These are phyloP conservation scores for Pseudorectes ferrugineus DNA, from an alignment of 2,113 vertebrate genomes.

Conservation along the genomic window DNA sequence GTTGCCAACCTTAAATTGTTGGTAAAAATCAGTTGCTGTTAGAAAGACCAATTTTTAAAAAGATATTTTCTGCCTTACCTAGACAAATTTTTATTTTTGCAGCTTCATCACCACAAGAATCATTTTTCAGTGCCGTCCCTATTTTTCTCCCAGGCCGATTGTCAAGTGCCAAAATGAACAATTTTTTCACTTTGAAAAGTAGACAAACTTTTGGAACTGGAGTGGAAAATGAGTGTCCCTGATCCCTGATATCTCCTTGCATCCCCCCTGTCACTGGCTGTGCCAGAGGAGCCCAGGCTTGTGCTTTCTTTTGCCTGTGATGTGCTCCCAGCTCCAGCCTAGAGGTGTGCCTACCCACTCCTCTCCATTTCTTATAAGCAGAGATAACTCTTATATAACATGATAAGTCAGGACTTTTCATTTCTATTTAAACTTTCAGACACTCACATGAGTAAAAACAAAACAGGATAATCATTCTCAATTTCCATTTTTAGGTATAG, in stretches of 20 bases:
- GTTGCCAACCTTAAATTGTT: background rate
- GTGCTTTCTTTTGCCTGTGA: background rate
- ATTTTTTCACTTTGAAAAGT: background rate
- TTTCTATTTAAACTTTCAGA: background rate
- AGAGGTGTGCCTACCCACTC: background rate
- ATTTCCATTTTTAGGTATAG: background rate
- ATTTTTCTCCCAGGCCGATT: background rate
- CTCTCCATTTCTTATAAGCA: background rate
- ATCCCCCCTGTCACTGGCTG: rapidly evolving
- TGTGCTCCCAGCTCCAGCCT: background rate
- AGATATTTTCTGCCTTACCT: background rate
- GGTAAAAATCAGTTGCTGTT: background rate
- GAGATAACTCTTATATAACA: background rate
- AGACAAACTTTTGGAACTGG: background rate
- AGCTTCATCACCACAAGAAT: background rate
- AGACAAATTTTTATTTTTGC: background rate
- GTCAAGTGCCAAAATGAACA: background rate
- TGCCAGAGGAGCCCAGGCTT: background rate
- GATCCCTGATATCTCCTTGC: background rate
- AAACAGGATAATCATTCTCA: background rate
- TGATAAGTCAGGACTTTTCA: background rate
- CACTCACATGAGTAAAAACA: background rate
- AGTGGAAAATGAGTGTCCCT: background rate
- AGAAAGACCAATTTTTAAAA: background rate
- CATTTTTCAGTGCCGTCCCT: background rate